Base-by-base conservation (phyloP, 2,113 vertebrate species). In the Sigmodon hispidus region DNA sequence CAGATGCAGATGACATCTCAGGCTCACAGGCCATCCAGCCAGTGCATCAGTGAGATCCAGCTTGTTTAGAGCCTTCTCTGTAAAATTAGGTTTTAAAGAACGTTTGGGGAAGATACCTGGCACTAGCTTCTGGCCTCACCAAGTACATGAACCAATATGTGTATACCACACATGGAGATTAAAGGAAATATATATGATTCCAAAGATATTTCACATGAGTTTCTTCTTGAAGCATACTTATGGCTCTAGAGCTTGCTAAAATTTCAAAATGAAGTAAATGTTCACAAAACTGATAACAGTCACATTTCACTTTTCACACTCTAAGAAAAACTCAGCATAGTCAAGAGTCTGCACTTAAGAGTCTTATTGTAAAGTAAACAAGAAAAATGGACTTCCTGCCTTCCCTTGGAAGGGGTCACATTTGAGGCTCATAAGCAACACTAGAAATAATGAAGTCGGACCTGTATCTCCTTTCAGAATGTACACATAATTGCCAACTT, bases 291-390 rank as follows among this genome's bases (percentile, higher is more conserved):
- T 92, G 95, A 96, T 79, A 97, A 95, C 67, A 97, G 91, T 86
- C 84, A 96, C 19, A 59, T 89, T 87, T 72, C 95, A 97, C 92
- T 97, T 97, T 96, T 98, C 96, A 94, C 87, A 95, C 96, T 97
- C 96, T 96, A 97, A 97, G 96, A 98, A 98, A 95, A 98, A 97
- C 98, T 98, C 96, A 96, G 89, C 97, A 95, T 86, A 97, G 96
- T 97, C 91, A 97, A 96, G 63, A 93, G 87, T 85, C 94, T 96
- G 70, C 84, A 34, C 94, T 89, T 96, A 21, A 98, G 96, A 91
- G 93, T 94, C 76, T 90, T 79, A 85, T 93, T 92, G 96, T 97
- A 98, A 98, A 98, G 70, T 98, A 98, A 98, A 98, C 97, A 98
- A 4, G 2, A 76, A 73, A 93, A 97, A 97, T 90, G 94, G 98